Evolutionary conservation across 2,888 invertebrate genomes (phyloP), one percentile per base, ranked within the genome.

Genomic region (Periphyllus acericola): DNA sequence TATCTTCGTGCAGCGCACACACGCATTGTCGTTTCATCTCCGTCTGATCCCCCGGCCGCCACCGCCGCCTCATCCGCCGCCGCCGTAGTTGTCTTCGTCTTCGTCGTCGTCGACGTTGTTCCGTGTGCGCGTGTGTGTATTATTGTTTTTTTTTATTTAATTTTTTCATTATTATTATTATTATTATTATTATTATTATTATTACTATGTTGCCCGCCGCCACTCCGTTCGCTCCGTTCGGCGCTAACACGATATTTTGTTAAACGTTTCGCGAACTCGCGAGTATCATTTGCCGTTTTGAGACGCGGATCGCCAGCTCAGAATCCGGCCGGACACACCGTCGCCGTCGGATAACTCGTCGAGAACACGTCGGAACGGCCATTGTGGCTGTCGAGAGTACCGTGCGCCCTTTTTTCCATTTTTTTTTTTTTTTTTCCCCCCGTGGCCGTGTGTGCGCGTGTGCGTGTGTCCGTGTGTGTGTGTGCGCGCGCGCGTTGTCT

Each of bases 11-110:
- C 75, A 46, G 40, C 40, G 25, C 66, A n/a, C 74, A 19, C 83
- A 32, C 83, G 71, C 74, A 60, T 79, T 80, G 81, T 87, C 81
- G 80, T 81, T 84, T 81, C 87, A 66, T 87, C 87, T 86, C 86
- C 79, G 86, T 86, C 85, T 71, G 52, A 86, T 86, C 86, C 83
- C 60, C 83, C 66, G 60, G 8, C 60, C 75, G 8, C 32, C 40
- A 14, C 32, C 74, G 55, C 55, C 55, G 36, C 52, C 71, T 17
- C 34, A 52, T 1, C 68, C 36, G 6, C 4, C 66, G 78, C 32
- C 11, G 34, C 46, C 46, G 46, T 46, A 9, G 46, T 46, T 46
- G 46, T 46, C 46, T 46, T 46, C 46, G 46, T 46, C n/a, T n/a
- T n/a, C 14, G 46, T 36, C 6, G 36, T 36, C 36, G 36, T 46